These are phyloP conservation scores for Actinia equina DNA, from an alignment of 64 coral and sea anemone species.

Conservation along the genomic window DNA sequence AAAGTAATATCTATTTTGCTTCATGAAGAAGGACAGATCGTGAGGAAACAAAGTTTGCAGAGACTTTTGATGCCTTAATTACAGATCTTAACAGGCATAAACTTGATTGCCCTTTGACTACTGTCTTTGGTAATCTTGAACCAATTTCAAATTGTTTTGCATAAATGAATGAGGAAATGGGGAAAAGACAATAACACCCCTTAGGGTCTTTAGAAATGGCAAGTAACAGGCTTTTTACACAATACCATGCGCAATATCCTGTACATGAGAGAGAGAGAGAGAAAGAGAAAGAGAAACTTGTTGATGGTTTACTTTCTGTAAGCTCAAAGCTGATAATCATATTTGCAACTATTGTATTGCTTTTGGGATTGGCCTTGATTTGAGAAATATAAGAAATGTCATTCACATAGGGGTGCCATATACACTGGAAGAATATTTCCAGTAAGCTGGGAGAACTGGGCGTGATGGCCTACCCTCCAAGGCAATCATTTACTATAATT, in stretches of 20 bases:
- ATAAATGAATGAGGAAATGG: slow-evolving; percentile 24
- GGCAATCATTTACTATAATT: slow-evolving; percentile 31
- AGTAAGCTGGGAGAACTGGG: slow-evolving; percentile 48
- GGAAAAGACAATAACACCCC: slow-evolving; percentile 26
- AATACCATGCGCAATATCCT: slow-evolving; percentile 55
- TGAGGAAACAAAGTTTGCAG: slow-evolving; percentile 10
- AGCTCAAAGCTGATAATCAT: slow-evolving; percentile 34
- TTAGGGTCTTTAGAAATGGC: neutral
- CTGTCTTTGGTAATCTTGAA: slow-evolving; percentile 30
- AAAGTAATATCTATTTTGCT: slow-evolving; percentile 25
- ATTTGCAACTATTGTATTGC: slow-evolving; percentile 61
- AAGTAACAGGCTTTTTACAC: slow-evolving; percentile 52
- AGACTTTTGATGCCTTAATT: neutral
- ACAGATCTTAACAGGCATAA: neutral
- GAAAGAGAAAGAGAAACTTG: slow-evolving; percentile 24
- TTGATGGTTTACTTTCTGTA: slow-evolving; percentile 19
- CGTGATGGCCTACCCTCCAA: slow-evolving; percentile 35
- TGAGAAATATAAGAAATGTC: slow-evolving; percentile 30
- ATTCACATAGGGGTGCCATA: slow-evolving; percentile 52
- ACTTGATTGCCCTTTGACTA: slow-evolving; percentile 5
- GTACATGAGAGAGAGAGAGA: slow-evolving; percentile 30
- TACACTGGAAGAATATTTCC: slow-evolving; percentile 64
- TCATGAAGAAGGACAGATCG: neutral
- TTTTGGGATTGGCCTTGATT: slow-evolving; percentile 63
- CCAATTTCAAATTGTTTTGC: slow-evolving; percentile 16